These are phyloP conservation scores for Periophthalmus modestus DNA, from an alignment of 2,113 vertebrate species.

Conservation along the genomic window DNA sequence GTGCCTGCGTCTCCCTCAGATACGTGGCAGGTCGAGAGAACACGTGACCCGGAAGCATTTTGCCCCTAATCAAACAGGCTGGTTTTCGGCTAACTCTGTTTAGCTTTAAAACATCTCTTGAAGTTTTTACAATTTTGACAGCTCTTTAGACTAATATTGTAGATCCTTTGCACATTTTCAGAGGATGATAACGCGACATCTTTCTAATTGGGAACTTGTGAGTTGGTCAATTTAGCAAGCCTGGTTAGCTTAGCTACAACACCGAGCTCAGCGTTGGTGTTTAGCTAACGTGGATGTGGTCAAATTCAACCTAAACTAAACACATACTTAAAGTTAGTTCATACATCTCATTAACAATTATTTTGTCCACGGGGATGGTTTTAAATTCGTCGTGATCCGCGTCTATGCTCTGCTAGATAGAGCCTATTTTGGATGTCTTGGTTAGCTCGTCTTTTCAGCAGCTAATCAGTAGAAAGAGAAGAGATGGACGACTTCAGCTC, in stretches of 20 bases:
- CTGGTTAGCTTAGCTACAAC: conserved; percentile 56
- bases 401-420: background rate
- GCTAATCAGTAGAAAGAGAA: conserved; percentile 33
- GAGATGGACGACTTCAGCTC: conserved; percentile 94
- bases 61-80: conserved; percentile 30
- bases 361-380: conserved; percentile 16
- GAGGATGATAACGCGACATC: background rate
- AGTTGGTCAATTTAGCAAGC: background rate
- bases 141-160: background rate
- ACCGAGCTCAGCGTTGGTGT: conserved; percentile 39
- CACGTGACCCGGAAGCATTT: conserved; percentile 56
- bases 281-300: conserved; percentile 41
- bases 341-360: too few species aligned
- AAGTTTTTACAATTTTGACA: conserved; percentile 23
- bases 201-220: background rate
- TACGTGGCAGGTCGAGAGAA: conserved; percentile 54
- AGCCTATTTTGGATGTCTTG: conserved; percentile 31
- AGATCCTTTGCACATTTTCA: background rate
- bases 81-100: conserved; percentile 12
- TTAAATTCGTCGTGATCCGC: background rate
- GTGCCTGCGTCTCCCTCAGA: background rate
- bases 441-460: conserved; percentile 26
- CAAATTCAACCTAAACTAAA: background rate
- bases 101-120: conserved; percentile 14
- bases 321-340: background rate